Evolutionary conservation across 2,797 vertebrate genomes (phyloP).

Genomic region (Alfaro cultratus): DNA sequence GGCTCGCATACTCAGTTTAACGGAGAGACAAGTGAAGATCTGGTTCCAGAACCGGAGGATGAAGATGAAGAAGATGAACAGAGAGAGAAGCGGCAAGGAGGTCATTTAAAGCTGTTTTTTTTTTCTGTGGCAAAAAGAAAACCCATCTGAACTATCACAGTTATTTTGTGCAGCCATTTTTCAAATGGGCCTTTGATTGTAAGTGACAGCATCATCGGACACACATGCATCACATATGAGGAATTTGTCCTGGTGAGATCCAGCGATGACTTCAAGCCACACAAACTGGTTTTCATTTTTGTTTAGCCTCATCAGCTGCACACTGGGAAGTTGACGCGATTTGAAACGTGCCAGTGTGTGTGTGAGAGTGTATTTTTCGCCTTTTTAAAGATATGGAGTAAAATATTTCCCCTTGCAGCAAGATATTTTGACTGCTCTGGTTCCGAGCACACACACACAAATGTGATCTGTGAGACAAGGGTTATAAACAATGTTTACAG

Average conservation of each 20-base stretch:
- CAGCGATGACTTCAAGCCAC: slow-evolving; percentile 4
- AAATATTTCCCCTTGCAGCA: slow-evolving; percentile 46
- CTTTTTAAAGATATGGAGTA: slow-evolving; percentile 54
- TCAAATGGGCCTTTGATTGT: slow-evolving; percentile 8
- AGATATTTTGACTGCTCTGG: slow-evolving; percentile 32
- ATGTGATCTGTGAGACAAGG: neutral
- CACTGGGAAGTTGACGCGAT: slow-evolving; percentile 12
- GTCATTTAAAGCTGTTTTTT: slow-evolving; percentile 69
- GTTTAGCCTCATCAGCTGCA: slow-evolving; percentile 11
- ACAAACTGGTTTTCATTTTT: slow-evolving; percentile 15
- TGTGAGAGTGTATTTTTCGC: neutral
- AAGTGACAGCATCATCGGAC: slow-evolving; percentile 22
- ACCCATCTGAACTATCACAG: slow-evolving; percentile 40
- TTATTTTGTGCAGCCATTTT: slow-evolving; percentile 20
- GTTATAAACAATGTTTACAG: neutral
- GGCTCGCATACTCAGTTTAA: slow-evolving; percentile 95
- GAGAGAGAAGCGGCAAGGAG: slow-evolving; percentile 91
- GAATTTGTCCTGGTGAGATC: slow-evolving; percentile 13
- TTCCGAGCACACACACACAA: neutral
- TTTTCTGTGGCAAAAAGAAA: slow-evolving; percentile 20
- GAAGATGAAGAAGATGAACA: slow-evolving; percentile 99
- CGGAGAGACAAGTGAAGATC: slow-evolving; percentile 99
- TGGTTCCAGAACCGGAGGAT: slow-evolving; percentile 99
- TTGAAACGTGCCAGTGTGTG: slow-evolving; percentile 19
- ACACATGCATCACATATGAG: slow-evolving; percentile 18